These are phyloP conservation scores for Zosterops pallidus DNA, from an alignment of 2,113 vertebrate genomes.

Conservation along the genomic window DNA sequence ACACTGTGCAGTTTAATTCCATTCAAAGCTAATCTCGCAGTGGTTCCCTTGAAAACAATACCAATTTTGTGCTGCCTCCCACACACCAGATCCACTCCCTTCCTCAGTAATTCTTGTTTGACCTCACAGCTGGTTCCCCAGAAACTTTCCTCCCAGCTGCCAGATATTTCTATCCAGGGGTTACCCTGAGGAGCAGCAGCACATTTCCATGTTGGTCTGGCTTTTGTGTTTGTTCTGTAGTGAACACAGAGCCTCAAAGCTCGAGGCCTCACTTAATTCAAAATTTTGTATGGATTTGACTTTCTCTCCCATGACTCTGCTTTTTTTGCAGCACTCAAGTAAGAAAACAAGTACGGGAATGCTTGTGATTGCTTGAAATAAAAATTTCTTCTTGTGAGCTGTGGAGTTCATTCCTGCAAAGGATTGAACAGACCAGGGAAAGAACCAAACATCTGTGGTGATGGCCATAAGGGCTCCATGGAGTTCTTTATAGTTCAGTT, in stretches of 20 bases:
- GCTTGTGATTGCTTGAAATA: neutral
- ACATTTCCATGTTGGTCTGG: neutral
- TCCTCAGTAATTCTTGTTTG: conserved; percentile 40
- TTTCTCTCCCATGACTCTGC: neutral
- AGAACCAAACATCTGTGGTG: neutral
- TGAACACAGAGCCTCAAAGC: neutral
- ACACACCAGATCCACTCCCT: conserved; percentile 35
- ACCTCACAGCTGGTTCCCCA: conserved; percentile 3
- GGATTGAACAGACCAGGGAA: neutral
- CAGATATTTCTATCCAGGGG: neutral
- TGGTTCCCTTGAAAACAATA: conserved; percentile 43
- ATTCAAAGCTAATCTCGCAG: conserved; percentile 34
- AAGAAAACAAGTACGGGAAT: neutral
- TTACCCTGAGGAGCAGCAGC: neutral
- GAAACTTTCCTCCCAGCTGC: neutral
- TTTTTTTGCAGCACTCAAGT: neutral
- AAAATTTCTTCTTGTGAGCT: neutral
- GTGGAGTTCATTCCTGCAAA: neutral
- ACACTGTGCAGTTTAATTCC: neutral
- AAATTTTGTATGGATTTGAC: neutral
- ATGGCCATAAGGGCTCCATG: neutral
- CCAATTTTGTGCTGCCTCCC: conserved; percentile 5
- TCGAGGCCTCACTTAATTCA: neutral
- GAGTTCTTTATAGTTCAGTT: neutral
- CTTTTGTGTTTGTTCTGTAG: neutral